Conservation (phyloP, 2,888 invertebrate species). For the Poecilobothrus nobilitatus region DNA sequence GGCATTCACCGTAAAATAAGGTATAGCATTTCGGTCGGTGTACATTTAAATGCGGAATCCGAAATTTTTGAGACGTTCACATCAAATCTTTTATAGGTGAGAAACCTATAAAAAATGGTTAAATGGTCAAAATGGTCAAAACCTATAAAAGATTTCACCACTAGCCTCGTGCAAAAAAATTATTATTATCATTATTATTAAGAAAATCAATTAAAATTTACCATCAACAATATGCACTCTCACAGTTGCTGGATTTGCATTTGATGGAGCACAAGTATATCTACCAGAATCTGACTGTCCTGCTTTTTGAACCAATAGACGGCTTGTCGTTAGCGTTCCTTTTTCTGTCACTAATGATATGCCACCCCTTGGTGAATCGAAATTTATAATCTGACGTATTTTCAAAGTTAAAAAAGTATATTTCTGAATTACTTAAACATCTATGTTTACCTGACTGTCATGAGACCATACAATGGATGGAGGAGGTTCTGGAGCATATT, state of each 20-base stretch:
- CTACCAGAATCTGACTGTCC: constrained; percentile 70
- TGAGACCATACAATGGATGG: constrained; percentile 78
- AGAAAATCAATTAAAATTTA: constrained; percentile 44
- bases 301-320: constrained; percentile 73
- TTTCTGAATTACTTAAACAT: constrained; percentile 10
- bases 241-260: constrained; percentile 68
- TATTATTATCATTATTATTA: no score
- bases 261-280: constrained; percentile 77
- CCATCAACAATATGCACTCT: constrained; percentile 81
- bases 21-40: no score
- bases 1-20: no score
- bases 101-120: no score
- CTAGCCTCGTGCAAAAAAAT: no score
- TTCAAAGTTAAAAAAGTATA: constrained; percentile 9
- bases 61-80: no score
- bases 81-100: no score
- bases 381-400: constrained; percentile 65
- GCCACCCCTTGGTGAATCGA: constrained; percentile 80
- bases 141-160: no score
- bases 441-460: constrained; percentile 53
- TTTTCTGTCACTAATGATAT: constrained; percentile 82
- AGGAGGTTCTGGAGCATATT: constrained; percentile 76
- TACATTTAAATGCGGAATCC: no score
- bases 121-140: no score
- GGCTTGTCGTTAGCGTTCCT: constrained; percentile 72